phyloP scores from a whole-genome alignment of 1,140 invertebrate species.

The Trigoniulus corallinus region DNA sequence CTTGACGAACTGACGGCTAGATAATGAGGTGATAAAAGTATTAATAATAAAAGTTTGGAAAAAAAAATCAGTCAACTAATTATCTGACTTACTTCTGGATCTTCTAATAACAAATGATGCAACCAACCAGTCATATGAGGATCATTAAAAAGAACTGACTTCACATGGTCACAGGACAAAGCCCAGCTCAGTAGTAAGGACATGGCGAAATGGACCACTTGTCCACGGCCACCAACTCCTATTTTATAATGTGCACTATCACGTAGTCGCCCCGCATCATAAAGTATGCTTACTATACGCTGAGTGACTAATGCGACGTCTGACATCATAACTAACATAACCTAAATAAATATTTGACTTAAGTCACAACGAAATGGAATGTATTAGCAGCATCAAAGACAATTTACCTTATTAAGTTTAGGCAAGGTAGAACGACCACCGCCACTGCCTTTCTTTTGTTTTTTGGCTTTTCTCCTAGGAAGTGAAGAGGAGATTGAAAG shows the following conservation, averaged over 20 bases:
- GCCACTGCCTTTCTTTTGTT: conserved; percentile 28
- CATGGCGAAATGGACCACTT: conserved; percentile 64
- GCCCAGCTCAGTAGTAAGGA: conserved; percentile 65
- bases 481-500: conserved; percentile 3
- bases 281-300: conserved; percentile 65
- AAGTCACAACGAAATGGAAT: no score
- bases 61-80: neutral
- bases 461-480: conserved; percentile 25
- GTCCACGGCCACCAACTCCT: conserved; percentile 68
- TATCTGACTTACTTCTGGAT: conserved; percentile 42
- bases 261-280: conserved; percentile 58
- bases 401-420: conserved; percentile 39
- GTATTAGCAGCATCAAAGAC: neutral
- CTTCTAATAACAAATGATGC: conserved; percentile 56
- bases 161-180: conserved; percentile 48
- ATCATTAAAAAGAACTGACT: conserved; percentile 43
- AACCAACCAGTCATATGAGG: conserved; percentile 51
- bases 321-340: conserved; percentile 57
- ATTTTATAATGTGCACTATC: conserved; percentile 70
- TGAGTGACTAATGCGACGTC: conserved; percentile 61
- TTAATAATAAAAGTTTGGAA: neutral
- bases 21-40: no score
- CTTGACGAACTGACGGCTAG: conserved; percentile 58
- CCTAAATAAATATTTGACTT: conserved; percentile 22
- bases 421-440: conserved; percentile 42